Base-by-base conservation (phyloP, 2,888 invertebrate genomes). In the Cryptocephalus moraei region DNA sequence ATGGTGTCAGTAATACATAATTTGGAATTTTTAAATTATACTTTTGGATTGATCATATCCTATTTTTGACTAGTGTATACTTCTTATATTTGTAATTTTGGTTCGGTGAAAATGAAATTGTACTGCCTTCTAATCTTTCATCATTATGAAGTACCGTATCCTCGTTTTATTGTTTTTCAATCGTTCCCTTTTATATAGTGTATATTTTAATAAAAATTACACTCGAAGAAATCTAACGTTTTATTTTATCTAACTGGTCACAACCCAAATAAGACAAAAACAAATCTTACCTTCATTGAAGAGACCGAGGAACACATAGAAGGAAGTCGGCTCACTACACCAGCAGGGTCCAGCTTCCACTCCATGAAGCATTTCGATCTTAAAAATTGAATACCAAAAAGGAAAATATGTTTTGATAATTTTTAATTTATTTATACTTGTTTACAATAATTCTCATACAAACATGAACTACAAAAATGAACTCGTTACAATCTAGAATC, bases 401-500 rank as follows among this genome's bases (percentile, higher is more conserved):
- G 22, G 22, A 22, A 22, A 22, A 22, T 22, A 22, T 2, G 22
- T 22, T 22, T 22, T 22, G 3, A 22, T 22, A 6, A 22, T 22
- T 22, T 22, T 22, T 22, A 22, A 22, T 40, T 40, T 40, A 40
- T 31, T 40, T 40, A 40, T 40, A 40, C 40, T 40, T 40, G 55
- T 55, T 57, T 56, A 58, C 58, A 58, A 57, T 22, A 22, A 22
- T 22, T 58, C 54, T 56, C 51, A 56, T 58, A 59, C 57, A 59
- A 59, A 59, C 57, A 57, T 56, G 50, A 57, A 49, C 58, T 59
- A 57, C 57, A 59, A 58, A 59, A 59, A 54, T 45, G 22, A 22
- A 22, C 22, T 22, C 22, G 22, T 22, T 22, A 22, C 22, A 22
- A 22, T 22, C 22, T 22, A 22, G 22, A 22, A 22, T 22, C 22